Evolutionary conservation across 2,797 vertebrate species (phyloP).

Genomic region (Syncerus caffer): DNA sequence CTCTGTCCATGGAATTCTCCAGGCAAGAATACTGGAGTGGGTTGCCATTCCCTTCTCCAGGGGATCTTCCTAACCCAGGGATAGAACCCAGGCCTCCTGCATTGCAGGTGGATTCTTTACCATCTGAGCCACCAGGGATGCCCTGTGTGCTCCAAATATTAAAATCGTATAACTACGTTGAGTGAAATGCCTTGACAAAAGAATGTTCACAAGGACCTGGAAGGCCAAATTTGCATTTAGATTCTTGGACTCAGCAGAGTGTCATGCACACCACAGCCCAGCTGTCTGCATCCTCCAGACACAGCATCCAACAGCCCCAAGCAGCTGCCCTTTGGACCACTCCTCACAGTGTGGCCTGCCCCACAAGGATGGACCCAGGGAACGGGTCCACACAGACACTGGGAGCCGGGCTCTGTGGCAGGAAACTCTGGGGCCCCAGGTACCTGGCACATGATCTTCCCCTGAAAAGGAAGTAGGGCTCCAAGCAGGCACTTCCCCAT

Average conservation of each 20-base stretch:
- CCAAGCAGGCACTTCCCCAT: not conserved
- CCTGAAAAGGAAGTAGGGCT: not conserved
- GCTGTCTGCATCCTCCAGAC: not conserved
- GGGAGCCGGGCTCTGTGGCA: no score
- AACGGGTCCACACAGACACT: not conserved
- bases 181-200: not conserved
- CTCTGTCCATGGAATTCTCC: not conserved
- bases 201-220: not conserved
- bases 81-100: not conserved
- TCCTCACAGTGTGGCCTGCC: not conserved
- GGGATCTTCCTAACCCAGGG: not conserved
- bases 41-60: not conserved
- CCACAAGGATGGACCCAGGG: not conserved
- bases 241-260: not conserved
- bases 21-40: not conserved
- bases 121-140: not conserved
- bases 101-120: not conserved
- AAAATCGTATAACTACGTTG: not conserved
- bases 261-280: fast-evolving
- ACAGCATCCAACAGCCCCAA: not conserved
- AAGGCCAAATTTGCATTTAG: not conserved
- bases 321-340: not conserved
- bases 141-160: not conserved
- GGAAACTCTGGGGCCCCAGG: not conserved
- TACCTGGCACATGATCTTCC: not conserved